A percentile compares a stretch with the other conserved stretches of the same genome.
Conservation (phyloP, 2,888 invertebrate genomes). For the Eristalinus aeneus region DNA sequence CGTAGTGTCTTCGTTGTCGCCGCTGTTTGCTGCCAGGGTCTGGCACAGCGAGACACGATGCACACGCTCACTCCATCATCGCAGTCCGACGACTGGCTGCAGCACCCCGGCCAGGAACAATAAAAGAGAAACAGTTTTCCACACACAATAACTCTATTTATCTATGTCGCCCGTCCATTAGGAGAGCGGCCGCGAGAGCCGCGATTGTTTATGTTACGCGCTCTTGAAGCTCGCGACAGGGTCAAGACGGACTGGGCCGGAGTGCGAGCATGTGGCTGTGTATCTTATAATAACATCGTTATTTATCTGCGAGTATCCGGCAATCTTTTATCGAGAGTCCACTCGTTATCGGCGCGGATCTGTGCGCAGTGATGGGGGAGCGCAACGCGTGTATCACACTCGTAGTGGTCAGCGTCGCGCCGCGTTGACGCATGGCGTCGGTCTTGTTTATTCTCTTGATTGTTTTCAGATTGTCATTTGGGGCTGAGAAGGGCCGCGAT, state of each 20-base stretch:
- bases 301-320: conserved; percentile 64
- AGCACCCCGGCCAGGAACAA: conserved; percentile 55
- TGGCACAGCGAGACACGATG: conserved; percentile 5
- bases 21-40: neutral
- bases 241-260: conserved; percentile 58
- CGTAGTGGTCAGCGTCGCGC: conserved; percentile 5
- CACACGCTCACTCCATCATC: conserved; percentile 63
- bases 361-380: conserved; percentile 22
- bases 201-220: conserved; percentile 62
- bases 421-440: conserved; percentile 1
- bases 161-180: conserved; percentile 69
- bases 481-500: neutral
- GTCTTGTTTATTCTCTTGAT: conserved; percentile 30
- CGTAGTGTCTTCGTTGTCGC: conserved; percentile 9
- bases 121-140: conserved; percentile 45
- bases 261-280: conserved; percentile 19
- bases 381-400: conserved; percentile 45
- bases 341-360: conserved; percentile 63
- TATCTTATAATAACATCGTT: conserved; percentile 66
- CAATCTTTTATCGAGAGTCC: conserved; percentile 66
- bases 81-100: conserved; percentile 40
- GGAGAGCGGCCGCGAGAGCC: conserved; percentile 50
- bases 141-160: conserved; percentile 70
- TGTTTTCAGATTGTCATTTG: conserved; percentile 5
- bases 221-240: conserved; percentile 62